Evolutionary conservation across 1,140 invertebrate species (phyloP), one percentile per base, ranked within the genome.

Genomic region (Oryzaephilus surinamensis): DNA sequence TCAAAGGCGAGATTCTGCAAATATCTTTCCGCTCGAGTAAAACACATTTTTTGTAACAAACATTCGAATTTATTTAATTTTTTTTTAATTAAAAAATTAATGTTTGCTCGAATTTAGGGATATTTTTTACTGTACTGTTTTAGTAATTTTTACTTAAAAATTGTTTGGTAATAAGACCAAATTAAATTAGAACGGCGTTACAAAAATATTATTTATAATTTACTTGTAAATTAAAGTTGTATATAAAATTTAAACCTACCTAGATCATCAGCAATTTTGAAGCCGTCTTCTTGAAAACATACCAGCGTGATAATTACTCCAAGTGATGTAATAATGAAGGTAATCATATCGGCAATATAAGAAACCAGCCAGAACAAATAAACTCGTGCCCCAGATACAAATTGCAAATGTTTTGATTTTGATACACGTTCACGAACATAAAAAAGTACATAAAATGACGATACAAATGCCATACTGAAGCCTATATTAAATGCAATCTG

Each of bases 341-440:
- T 82, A 15, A 77, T 55, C 51, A 73, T 71, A 55, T 91, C 85
- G 76, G 82, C 88, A 0, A 81, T 24, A 13, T 80, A 73, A 1
- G 77, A 74, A 1, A 77, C 66, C 1, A 71, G 32, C 86, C 85
- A 89, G 60, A 79, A 81, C 1, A 73, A 71, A 11, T 72, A 62
- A 0, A 79, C 72, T 24, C 77, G 72, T 0, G 82, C 79, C 2
- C 87, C 86, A 27, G 82, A 83, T 13, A 89, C 81, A 70, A 61
- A 72, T 57, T 81, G 77, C 12, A 79, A 55, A 55, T 80, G 77
- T 54, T 79, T 80, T 3, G 74, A 71, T 51, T 73, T 69, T 40
- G 63, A 51, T 46, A 62, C 38, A 3, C 62, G 54, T 65, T 79
- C 77, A 46, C 70, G 67, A 3, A 79, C 63, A 2, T 79, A 73